A percentile compares a stretch with the other conserved stretches of the same genome.
Conservation (phyloP, 2,888 invertebrate species). For the Schrankia costaestrigalis region DNA sequence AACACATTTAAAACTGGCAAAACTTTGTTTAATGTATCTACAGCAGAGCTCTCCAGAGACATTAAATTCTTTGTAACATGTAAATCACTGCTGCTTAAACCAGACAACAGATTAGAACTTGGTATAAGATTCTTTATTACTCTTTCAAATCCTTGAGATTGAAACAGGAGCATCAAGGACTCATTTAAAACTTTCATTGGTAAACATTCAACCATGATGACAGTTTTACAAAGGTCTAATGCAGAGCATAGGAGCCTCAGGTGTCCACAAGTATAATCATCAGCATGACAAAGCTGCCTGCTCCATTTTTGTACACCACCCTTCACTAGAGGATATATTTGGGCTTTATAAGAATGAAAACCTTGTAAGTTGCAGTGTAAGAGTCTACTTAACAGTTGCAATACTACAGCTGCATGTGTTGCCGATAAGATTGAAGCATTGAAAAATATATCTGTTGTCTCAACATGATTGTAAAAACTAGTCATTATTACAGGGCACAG, state of each 20-base stretch:
- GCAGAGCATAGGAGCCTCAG: conserved; percentile 58
- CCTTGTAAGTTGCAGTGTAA: conserved; percentile 41
- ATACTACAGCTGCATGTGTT: conserved; percentile 80
- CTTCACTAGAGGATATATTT: conserved; percentile 62
- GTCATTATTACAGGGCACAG: conserved; percentile 79
- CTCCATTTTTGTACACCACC: conserved; percentile 75
- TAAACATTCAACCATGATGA: conserved; percentile 49
- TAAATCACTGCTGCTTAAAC: conserved; percentile 53
- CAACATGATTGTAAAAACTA: conserved; percentile 80
- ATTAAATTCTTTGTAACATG: conserved; percentile 58
- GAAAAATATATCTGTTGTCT: conserved; percentile 74
- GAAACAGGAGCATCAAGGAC: conserved; percentile 51
- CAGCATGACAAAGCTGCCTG: conserved; percentile 57
- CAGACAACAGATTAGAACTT: conserved; percentile 68
- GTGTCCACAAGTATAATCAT: conserved; percentile 69
- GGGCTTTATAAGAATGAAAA: conserved; percentile 48
- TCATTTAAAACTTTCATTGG: conserved; percentile 52
- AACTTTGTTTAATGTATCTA: conserved; percentile 58
- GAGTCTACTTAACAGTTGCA: conserved; percentile 66
- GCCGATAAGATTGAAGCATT: conserved; percentile 73
- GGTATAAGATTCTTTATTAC: conserved; percentile 58
- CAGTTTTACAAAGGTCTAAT: conserved; percentile 60
- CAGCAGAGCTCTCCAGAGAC: conserved; percentile 52
- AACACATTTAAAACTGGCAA: conserved; percentile 56
- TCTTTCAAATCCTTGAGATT: conserved; percentile 67